Conservation (phyloP, 2,113 vertebrate genomes). For the Spheniscus mendiculus region DNA sequence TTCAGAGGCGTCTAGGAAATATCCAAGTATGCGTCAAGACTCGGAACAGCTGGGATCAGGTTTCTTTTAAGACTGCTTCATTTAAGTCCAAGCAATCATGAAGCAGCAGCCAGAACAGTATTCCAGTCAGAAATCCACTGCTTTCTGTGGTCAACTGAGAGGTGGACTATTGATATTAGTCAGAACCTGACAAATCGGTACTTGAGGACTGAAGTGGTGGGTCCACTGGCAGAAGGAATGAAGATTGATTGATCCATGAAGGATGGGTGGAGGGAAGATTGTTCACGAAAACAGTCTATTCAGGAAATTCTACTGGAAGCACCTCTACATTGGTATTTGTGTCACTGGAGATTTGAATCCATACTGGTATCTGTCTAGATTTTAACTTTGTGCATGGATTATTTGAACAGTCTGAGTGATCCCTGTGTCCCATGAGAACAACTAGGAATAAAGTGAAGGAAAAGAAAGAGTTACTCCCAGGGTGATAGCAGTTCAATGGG, state of each 20-base stretch:
- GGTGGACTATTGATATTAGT: accelerated
- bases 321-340: neutral
- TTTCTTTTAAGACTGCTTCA: neutral
- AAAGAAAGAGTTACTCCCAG: neutral
- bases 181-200: neutral
- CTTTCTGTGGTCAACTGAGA: neutral
- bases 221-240: neutral
- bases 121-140: neutral
- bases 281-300: neutral
- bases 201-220: neutral
- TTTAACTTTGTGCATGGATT: neutral
- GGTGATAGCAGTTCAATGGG: neutral
- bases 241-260: neutral
- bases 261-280: neutral
- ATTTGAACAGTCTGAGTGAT: neutral
- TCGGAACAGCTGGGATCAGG: neutral
- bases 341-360: neutral
- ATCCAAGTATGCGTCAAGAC: neutral
- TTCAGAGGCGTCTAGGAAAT: neutral
- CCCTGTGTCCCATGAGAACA: neutral
- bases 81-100: neutral
- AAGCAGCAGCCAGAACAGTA: neutral
- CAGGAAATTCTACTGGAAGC: neutral
- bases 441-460: neutral
- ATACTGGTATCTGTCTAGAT: neutral